Evolutionary conservation across 2,888 invertebrate species (phyloP).

Genomic region (Branchipolynoe longqiensis): DNA sequence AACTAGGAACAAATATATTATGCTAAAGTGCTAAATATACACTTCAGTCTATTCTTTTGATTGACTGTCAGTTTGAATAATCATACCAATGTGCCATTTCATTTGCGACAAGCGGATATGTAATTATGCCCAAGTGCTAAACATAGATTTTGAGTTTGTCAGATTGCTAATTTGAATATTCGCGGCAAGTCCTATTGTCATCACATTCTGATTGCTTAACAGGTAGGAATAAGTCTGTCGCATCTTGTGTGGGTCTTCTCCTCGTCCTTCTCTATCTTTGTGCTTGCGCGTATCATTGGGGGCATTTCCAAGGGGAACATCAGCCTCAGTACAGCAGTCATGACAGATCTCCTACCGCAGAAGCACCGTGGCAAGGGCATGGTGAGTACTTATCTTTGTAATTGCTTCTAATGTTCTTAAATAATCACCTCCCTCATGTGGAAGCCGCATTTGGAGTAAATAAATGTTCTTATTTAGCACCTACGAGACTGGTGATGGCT

Average conservation of each 20-base stretch:
- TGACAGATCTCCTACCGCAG: conserved; percentile 93
- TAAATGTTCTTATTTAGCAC: no score
- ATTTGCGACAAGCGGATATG: no score
- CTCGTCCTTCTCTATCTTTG: conserved; percentile 92
- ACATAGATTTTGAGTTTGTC: not conserved
- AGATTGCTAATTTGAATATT: not conserved
- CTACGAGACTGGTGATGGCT: no score
- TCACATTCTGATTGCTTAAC: conserved; percentile 69
- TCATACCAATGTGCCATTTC: no score
- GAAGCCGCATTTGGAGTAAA: no score
- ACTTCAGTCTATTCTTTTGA: no score
- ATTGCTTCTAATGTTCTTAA: no score
- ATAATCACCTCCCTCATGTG: no score
- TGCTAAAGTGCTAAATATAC: no score
- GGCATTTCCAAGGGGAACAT: conserved; percentile 98
- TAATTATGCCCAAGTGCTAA: not conserved
- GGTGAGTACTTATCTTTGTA: conserved; percentile 88
- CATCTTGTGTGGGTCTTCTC: conserved; percentile 95
- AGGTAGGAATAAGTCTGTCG: conserved; percentile 92
- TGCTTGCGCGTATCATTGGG: conserved; percentile 94
- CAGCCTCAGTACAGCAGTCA: conserved; percentile 95
- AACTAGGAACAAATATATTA: no score
- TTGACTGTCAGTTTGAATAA: no score
- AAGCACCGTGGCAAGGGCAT: conserved; percentile 95
- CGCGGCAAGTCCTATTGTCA: not conserved